These are phyloP conservation scores for Scaptomyza cyrtandrae DNA, from an alignment of 2,888 invertebrate species.

Conservation along the genomic window DNA sequence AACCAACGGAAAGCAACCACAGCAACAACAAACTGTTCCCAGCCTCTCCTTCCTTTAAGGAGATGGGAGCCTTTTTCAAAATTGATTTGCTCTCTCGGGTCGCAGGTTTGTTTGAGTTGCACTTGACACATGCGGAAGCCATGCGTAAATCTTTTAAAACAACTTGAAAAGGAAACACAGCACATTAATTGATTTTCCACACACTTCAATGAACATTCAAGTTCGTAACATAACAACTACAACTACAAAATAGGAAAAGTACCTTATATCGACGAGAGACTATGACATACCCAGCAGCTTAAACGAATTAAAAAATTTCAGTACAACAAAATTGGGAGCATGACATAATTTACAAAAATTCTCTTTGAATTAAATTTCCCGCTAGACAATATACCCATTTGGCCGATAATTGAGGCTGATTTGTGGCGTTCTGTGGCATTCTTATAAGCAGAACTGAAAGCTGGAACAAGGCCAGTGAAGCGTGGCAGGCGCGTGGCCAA, in stretches of 20 bases:
- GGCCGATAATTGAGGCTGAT: conserved; percentile 51
- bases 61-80: conserved; percentile 30
- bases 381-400: conserved; percentile 18
- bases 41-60: neutral
- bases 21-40: neutral
- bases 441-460: conserved; percentile 45
- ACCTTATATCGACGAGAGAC: neutral
- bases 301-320: neutral
- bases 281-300: conserved; percentile 16
- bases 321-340: neutral
- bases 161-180: conserved; percentile 68
- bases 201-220: conserved; percentile 66
- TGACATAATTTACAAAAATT: too few relatives aligned
- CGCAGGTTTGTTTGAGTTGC: conserved; percentile 68
- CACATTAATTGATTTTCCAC: conserved; percentile 66
- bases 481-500: conserved; percentile 74
- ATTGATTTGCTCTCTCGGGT: conserved; percentile 64
- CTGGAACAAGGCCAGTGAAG: conserved; percentile 50
- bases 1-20: conserved; percentile 9
- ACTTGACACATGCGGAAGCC: conserved; percentile 75
- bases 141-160: conserved; percentile 70
- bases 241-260: neutral
- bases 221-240: conserved; percentile 16
- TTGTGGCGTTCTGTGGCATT: conserved; percentile 54
- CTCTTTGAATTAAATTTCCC: neutral